phyloP scores from a whole-genome alignment of 2,113 vertebrate species.

The Toxostoma redivivum region DNA sequence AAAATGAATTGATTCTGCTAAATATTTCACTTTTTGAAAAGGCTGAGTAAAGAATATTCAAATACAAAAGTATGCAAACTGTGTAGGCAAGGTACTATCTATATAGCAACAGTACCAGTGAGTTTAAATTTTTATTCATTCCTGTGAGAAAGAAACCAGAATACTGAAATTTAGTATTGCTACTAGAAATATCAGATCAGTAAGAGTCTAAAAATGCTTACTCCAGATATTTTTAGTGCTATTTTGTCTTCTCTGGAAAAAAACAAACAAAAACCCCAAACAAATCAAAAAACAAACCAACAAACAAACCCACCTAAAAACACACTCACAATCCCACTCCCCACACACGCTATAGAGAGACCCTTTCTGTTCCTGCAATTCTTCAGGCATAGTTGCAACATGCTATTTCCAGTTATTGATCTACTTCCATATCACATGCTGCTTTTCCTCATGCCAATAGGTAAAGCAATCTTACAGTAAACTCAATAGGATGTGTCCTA shows the following conservation, averaged over 20 bases:
- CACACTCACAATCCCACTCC: neutral
- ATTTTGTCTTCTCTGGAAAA: neutral
- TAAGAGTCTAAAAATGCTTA: neutral
- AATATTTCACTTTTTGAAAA: slow-evolving; percentile 18
- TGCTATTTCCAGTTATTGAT: neutral
- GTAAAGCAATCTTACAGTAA: neutral
- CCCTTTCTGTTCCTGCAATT: neutral
- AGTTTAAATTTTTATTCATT: neutral
- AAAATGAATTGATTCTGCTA: slow-evolving; percentile 11
- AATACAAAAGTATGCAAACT: neutral
- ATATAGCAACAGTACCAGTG: neutral
- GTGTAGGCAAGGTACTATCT: neutral
- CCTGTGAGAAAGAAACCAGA: neutral
- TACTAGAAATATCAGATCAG: neutral
- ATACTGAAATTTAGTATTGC: neutral
- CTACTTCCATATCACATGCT: neutral
- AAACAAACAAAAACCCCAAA: neutral
- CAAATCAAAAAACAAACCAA: neutral
- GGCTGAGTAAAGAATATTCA: slow-evolving; percentile 2
- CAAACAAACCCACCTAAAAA: neutral
- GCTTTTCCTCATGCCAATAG: neutral
- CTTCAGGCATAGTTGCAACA: neutral
- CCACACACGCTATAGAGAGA: neutral
- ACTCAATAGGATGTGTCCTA: neutral
- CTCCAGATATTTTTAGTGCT: neutral